phyloP scores from a whole-genome alignment of 2,113 vertebrate species.

The Carassius gibelio region DNA sequence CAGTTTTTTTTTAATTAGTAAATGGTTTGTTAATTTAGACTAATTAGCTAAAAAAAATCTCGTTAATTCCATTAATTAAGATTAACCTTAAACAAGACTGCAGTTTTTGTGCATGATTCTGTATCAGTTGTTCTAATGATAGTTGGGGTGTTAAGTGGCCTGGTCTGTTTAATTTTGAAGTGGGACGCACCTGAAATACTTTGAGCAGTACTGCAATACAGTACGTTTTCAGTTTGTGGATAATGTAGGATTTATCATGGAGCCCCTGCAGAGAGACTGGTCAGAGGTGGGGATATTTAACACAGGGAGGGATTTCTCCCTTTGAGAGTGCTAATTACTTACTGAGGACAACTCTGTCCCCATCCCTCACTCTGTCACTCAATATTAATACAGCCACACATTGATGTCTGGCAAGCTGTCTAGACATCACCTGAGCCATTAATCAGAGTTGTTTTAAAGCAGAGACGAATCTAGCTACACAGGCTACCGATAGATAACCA shows the following conservation, averaged over 20 bases:
- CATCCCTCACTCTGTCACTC: conserved; percentile 55
- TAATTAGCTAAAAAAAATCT: neutral
- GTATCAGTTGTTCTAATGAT: neutral
- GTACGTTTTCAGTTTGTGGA: neutral
- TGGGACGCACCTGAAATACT: neutral
- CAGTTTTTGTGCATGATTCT: neutral
- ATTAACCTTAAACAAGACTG: neutral
- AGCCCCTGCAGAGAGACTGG: conserved; percentile 3
- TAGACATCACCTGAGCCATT: conserved; percentile 56
- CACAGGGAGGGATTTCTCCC: conserved; percentile 40
- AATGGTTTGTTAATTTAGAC: neutral
- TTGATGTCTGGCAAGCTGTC: conserved; percentile 55
- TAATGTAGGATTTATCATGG: conserved; percentile 17
- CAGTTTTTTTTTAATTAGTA: neutral
- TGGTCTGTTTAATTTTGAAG: neutral
- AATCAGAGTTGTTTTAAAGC: conserved; percentile 49
- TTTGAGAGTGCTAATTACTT: conserved; percentile 58
- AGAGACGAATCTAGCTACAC: conserved; percentile 54
- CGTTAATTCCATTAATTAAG: no score
- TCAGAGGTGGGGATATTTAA: conserved; percentile 30
- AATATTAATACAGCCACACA: conserved; percentile 55
- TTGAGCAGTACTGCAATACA: neutral
- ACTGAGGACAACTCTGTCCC: conserved; percentile 53
- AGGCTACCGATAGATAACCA: conserved; percentile 32
- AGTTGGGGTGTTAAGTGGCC: neutral